A percentile compares a stretch with the other conserved stretches of the same genome.
Conservation (phyloP, 2,113 vertebrate genomes). For the Corythoichthys intestinalis region DNA sequence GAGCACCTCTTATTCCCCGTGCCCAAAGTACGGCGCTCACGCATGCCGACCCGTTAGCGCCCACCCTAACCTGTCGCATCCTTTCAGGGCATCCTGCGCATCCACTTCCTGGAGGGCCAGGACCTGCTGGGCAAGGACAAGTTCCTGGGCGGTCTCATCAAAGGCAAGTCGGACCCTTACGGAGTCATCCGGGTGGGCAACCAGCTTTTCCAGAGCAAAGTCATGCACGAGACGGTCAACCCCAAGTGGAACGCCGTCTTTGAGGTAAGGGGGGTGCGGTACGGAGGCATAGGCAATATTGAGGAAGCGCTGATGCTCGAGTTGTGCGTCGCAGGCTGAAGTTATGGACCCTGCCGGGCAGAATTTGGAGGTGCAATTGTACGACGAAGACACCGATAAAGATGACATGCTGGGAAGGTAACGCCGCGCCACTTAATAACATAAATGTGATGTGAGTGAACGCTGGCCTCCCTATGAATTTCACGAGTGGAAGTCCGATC, state of each 20-base stretch:
- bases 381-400: conserved; percentile 94
- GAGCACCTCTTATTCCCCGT: conserved; percentile 85
- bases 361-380: conserved; percentile 85
- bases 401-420: conserved; percentile 95
- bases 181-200: conserved; percentile 83
- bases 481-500: too few relatives aligned
- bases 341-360: conserved; percentile 79
- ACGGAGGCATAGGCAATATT: too few relatives aligned
- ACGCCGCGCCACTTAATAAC: not conserved
- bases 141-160: conserved; percentile 87
- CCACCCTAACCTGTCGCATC: not conserved
- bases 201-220: conserved; percentile 86
- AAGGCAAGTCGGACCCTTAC: conserved; percentile 96
- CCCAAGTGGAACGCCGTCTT: conserved; percentile 95
- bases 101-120: conserved; percentile 92
- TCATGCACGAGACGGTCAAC: conserved; percentile 85
- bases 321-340: conserved; percentile 66
- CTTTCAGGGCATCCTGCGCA: conserved; percentile 82
- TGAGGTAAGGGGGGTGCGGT: conserved; percentile 75
- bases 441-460: not conserved
- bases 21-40: conserved; percentile 78
- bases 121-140: conserved; percentile 88
- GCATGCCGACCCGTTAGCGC: not conserved
- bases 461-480: too few relatives aligned
- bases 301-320: not conserved